phyloP scores from a whole-genome alignment of 2,797 vertebrate species.

The Pipistrellus pygmaeus region DNA sequence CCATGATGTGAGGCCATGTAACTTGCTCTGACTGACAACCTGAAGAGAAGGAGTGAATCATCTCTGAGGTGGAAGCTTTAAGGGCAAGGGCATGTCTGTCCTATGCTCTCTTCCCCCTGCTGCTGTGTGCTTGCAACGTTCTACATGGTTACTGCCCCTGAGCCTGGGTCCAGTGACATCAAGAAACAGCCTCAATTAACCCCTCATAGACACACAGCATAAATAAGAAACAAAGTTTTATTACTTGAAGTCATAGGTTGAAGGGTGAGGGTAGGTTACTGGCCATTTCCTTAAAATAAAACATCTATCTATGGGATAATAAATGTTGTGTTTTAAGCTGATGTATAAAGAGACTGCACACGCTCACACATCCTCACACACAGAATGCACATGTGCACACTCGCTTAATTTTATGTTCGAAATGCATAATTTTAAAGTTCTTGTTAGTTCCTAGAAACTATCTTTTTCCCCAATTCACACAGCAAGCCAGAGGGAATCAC shows the following conservation, averaged over 20 bases:
- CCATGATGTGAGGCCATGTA: neutral
- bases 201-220: neutral
- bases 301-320: neutral
- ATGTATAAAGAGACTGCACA: neutral
- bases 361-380: neutral
- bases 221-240: conserved; percentile 28
- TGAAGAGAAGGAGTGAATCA: neutral
- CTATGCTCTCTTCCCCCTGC: neutral
- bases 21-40: neutral
- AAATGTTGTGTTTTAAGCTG: conserved; percentile 7
- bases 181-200: neutral
- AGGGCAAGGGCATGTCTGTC: neutral
- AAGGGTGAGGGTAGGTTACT: neutral
- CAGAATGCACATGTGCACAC: neutral
- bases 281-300: conserved; percentile 44
- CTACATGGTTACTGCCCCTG: neutral
- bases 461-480: neutral
- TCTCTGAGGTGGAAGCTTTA: neutral
- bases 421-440: neutral
- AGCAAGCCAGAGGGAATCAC: neutral
- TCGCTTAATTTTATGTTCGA: too few relatives aligned
- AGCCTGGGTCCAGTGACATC: neutral
- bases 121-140: neutral
- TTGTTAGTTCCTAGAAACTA: neutral
- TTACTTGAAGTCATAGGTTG: conserved; percentile 4